phyloP scores from a whole-genome alignment of 2,888 invertebrate genomes.

The Epinotia nisella region DNA sequence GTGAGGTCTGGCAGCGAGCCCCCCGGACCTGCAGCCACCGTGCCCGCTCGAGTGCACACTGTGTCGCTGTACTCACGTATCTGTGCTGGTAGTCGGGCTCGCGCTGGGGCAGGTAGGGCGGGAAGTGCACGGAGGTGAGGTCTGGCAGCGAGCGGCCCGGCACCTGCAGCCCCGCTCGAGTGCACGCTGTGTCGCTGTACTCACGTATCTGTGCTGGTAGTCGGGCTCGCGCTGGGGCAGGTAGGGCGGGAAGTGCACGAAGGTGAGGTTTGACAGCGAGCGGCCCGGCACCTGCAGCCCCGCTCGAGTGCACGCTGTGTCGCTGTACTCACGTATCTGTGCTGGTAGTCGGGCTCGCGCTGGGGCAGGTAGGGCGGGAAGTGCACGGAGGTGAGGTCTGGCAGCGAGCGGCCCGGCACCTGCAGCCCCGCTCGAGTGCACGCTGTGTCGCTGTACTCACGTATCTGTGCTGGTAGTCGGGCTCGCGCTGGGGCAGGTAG shows the following conservation, averaged over 20 bases:
- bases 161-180: no score
- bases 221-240: constrained; percentile 71
- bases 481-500: constrained; percentile 82
- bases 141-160: no score
- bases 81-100: no score
- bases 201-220: no score
- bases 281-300: constrained; percentile 83
- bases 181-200: no score
- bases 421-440: constrained; percentile 57
- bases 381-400: constrained; percentile 97
- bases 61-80: no score
- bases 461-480: constrained; percentile 67
- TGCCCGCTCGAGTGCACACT: constrained; percentile 48
- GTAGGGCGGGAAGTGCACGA: constrained; percentile 90
- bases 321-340: constrained; percentile 60
- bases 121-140: no score
- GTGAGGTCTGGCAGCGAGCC: constrained; percentile 97
- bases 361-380: constrained; percentile 85
- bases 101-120: no score
- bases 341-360: constrained; percentile 79
- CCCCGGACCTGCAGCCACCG: constrained; percentile 90
- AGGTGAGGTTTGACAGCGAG: constrained; percentile 97
- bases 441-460: constrained; percentile 82
- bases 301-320: constrained; percentile 85
- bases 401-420: constrained; percentile 61